phyloP scores from a whole-genome alignment of 2,797 vertebrate genomes.

The Hydrolagus colliei region DNA sequence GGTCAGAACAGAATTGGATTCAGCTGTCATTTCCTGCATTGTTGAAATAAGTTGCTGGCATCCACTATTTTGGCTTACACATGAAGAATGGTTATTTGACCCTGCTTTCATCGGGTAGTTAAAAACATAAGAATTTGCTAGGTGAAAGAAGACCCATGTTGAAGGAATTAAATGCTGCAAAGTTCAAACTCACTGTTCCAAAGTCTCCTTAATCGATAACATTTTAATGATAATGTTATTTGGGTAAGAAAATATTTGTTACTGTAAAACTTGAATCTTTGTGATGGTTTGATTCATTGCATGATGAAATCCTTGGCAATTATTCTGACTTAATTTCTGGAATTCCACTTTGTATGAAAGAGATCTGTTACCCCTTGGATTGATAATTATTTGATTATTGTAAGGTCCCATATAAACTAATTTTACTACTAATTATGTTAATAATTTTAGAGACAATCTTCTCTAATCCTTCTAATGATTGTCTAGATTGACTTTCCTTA shows the following conservation, averaged over 20 bases:
- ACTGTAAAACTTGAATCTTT: not conserved
- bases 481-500: conserved; percentile 9
- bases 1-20: too few relatives aligned
- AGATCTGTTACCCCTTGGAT: not conserved
- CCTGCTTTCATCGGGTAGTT: too few relatives aligned
- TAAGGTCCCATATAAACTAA: not conserved
- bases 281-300: not conserved
- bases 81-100: too few relatives aligned
- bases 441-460: not conserved
- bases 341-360: not conserved
- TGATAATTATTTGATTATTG: conserved; percentile 20
- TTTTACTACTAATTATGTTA: not conserved
- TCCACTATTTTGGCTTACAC: too few relatives aligned
- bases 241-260: not conserved
- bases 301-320: not conserved
- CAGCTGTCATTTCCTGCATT: too few relatives aligned
- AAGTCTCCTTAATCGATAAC: too few relatives aligned
- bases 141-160: too few relatives aligned
- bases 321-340: not conserved
- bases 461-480: conserved; percentile 9
- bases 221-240: not conserved
- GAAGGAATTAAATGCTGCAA: too few relatives aligned
- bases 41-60: too few relatives aligned
- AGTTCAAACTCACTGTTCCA: not conserved
- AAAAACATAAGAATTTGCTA: too few relatives aligned